Base-by-base conservation (phyloP, 2,797 vertebrate genomes). In the Danio jaintianensis region DNA sequence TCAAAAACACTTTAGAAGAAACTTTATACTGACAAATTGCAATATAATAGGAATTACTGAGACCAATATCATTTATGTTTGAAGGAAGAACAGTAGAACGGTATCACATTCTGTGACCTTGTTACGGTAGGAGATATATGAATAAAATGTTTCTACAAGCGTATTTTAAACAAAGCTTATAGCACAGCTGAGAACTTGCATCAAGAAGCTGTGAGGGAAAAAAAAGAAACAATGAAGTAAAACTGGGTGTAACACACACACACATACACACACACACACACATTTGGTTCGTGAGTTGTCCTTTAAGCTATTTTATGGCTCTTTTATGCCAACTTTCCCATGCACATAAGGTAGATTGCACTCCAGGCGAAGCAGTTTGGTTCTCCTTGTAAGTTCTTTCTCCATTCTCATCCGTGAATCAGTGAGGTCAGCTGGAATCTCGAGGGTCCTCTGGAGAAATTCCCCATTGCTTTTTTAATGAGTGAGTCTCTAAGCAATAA, bases 391-490 rank as follows among this genome's bases (percentile, higher is more conserved):
- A 0, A 29, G 16, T 58, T 77, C 42, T 56, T 18, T 38, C 13
- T 20, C 20, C 13, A 12, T 45, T 58, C 53, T 70, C 36, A 8
- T 56, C 52, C 3, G 11, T 66, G 75, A 67, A 45, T 56, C 52
- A 63, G 29, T 63, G 61, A 64, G 67, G 16, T 69, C 66, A 50
- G 61, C 42, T 77, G 84, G 82, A 84, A 84, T 86, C 40, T 84
- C 52, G 68, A 84, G 82, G 71, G 84, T 74, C 68, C 79, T 85
- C 63, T 70, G 1, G 61, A 56, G 55, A 82, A 83, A 83, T 82
- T 75, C 80, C 79, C 70, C 79, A 62, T 11, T 72, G 67, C 29
- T 48, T 81, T 68, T 79, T 73, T 82, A 83, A 82, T 74, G 67
- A 77, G 62, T 13, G 16, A 11, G 42, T 70, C 71, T 82, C 59